Evolutionary conservation across 2,888 invertebrate genomes (phyloP).

Genomic region (Macrophya alboannulata): DNA sequence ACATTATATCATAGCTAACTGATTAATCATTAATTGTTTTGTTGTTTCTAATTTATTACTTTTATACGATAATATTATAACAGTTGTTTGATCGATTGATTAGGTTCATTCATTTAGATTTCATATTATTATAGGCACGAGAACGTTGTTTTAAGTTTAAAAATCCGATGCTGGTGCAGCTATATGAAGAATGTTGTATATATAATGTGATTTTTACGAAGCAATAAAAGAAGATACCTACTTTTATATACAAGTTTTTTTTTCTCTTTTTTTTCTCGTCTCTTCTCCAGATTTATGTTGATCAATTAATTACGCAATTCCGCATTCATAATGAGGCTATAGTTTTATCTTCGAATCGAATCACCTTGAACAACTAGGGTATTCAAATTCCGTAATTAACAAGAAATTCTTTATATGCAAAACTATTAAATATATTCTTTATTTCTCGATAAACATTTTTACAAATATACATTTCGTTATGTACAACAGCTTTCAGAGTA

Average conservation of each 20-base stretch:
- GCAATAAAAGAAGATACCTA: conserved; percentile 37
- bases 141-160: conserved; percentile 59
- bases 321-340: neutral
- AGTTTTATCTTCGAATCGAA: neutral
- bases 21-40: conserved; percentile 38
- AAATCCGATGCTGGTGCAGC: conserved; percentile 50
- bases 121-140: conserved; percentile 61
- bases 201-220: conserved; percentile 49
- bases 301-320: neutral
- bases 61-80: conserved; percentile 1
- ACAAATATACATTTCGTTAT: conserved; percentile 60
- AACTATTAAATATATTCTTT: conserved; percentile 61
- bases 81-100: conserved; percentile 16
- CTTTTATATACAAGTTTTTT: neutral
- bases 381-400: neutral
- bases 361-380: neutral
- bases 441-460: conserved; percentile 54
- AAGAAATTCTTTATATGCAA: conserved; percentile 9
- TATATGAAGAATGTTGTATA: conserved; percentile 62
- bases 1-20: conserved; percentile 38
- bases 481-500: conserved; percentile 50
- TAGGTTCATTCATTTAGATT: conserved; percentile 56
- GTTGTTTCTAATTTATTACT: conserved; percentile 54
- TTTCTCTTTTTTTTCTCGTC: too few species aligned
- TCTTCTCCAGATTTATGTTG: too few species aligned